Evolutionary conservation across 92 coral and sea anemone species (phyloP).

Genomic region (Porites lobata): DNA sequence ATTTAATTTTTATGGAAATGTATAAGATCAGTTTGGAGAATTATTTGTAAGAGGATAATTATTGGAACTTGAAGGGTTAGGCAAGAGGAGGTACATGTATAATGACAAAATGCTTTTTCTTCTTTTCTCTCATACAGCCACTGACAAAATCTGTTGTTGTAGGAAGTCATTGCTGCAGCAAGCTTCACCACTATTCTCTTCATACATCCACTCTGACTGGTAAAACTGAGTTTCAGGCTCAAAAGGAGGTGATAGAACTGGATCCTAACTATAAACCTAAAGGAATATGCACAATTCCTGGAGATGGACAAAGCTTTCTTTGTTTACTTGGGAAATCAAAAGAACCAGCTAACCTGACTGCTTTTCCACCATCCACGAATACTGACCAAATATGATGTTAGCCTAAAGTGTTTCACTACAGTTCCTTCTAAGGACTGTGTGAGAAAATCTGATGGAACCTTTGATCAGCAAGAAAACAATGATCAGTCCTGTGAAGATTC

Average conservation of each 20-base stretch:
- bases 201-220: neutral
- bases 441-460: neutral
- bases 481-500: neutral
- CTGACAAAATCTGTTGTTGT: slow-evolving; percentile 29
- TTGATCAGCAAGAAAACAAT: neutral
- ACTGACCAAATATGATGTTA: slow-evolving; percentile 25
- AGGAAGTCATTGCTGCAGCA: slow-evolving; percentile 41
- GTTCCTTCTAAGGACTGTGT: neutral
- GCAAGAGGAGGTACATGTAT: too few relatives aligned
- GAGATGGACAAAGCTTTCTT: slow-evolving; percentile 13
- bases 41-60: too few relatives aligned
- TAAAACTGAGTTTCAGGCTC: slow-evolving; percentile 20
- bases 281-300: slow-evolving; percentile 42
- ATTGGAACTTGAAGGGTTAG: too few relatives aligned
- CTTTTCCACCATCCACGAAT: slow-evolving; percentile 32
- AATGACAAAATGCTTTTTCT: neutral
- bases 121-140: slow-evolving; percentile 11
- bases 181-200: slow-evolving; percentile 20
- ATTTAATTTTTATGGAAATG: too few relatives aligned
- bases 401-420: slow-evolving; percentile 1
- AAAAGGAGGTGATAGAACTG: neutral
- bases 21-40: too few relatives aligned
- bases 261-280: slow-evolving; percentile 20
- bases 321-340: slow-evolving; percentile 23
- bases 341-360: neutral